Evolutionary conservation across 2,797 vertebrate genomes (phyloP).

Genomic region (Lates japonicus): DNA sequence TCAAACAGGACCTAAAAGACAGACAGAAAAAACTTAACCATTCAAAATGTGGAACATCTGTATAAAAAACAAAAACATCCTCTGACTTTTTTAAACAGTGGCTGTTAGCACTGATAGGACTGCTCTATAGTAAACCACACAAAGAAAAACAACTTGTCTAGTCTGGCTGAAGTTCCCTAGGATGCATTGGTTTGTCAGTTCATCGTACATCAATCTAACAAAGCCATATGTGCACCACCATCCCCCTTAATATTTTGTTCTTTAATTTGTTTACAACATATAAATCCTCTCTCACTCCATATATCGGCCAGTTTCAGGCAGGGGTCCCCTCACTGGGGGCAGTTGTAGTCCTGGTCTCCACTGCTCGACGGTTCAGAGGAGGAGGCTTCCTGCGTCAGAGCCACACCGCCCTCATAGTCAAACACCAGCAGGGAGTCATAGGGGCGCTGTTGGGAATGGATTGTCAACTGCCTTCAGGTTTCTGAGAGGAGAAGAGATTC

Average conservation of each 20-base stretch:
- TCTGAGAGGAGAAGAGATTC: constrained; percentile 79
- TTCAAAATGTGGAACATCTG: background rate
- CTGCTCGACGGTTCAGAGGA: constrained; percentile 89
- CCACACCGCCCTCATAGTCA: constrained; percentile 93
- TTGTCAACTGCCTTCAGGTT: constrained; percentile 92
- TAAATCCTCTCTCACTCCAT: constrained; percentile 90
- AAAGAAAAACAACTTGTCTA: background rate
- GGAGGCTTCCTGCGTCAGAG: constrained; percentile 91
- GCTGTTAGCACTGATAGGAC: constrained; percentile 4
- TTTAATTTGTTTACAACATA: constrained; percentile 57
- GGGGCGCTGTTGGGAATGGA: constrained; percentile 93
- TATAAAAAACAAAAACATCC: constrained; percentile 6
- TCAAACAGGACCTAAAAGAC: no score
- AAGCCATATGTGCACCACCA: constrained; percentile 12
- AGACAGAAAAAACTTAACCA: no score
- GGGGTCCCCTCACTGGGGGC: constrained; percentile 89
- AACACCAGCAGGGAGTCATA: constrained; percentile 96
- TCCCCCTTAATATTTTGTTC: background rate
- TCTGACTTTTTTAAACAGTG: constrained; percentile 16
- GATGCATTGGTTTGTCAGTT: constrained; percentile 17
- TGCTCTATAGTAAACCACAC: constrained; percentile 11
- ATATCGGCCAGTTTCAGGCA: constrained; percentile 96
- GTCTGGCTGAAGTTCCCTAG: constrained; percentile 12
- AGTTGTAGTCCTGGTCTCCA: constrained; percentile 92
- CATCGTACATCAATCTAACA: constrained; percentile 12